phyloP scores from a whole-genome alignment of 2,888 invertebrate genomes.

The Lampropteryx suffumata region DNA sequence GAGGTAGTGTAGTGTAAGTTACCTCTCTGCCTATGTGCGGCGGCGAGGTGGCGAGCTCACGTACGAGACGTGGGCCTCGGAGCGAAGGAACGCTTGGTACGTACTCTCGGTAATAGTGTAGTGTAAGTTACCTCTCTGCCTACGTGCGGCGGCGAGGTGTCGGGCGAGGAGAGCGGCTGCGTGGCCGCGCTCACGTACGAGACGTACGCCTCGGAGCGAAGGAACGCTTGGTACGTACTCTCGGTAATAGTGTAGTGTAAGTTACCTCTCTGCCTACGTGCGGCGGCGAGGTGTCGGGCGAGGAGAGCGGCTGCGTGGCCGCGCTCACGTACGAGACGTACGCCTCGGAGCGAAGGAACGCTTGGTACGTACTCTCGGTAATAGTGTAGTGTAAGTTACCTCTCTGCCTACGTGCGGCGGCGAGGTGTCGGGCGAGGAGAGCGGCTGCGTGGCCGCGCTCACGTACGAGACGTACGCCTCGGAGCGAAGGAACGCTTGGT shows the following conservation, averaged over 20 bases:
- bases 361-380: constrained; percentile 93
- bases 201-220: constrained; percentile 96
- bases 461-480: constrained; percentile 95
- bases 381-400: constrained; percentile 57
- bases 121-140: constrained; percentile 48
- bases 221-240: constrained; percentile 95
- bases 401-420: constrained; percentile 59
- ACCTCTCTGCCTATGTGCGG: constrained; percentile 59
- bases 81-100: constrained; percentile 96
- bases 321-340: constrained; percentile 94
- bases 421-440: constrained; percentile 67
- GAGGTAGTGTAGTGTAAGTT: neutral
- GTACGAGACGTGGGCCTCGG: constrained; percentile 94
- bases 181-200: constrained; percentile 91
- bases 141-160: constrained; percentile 62
- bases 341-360: constrained; percentile 95
- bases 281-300: constrained; percentile 67
- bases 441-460: too few species aligned
- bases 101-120: constrained; percentile 88
- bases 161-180: too few species aligned
- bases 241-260: constrained; percentile 80
- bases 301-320: too few species aligned
- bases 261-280: constrained; percentile 55
- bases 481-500: constrained; percentile 95
- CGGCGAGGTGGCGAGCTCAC: constrained; percentile 83